A percentile compares a stretch with the other conserved stretches of the same genome.
Conservation (phyloP, 1,140 invertebrate genomes). For the Thalassaphorura encarpata region DNA sequence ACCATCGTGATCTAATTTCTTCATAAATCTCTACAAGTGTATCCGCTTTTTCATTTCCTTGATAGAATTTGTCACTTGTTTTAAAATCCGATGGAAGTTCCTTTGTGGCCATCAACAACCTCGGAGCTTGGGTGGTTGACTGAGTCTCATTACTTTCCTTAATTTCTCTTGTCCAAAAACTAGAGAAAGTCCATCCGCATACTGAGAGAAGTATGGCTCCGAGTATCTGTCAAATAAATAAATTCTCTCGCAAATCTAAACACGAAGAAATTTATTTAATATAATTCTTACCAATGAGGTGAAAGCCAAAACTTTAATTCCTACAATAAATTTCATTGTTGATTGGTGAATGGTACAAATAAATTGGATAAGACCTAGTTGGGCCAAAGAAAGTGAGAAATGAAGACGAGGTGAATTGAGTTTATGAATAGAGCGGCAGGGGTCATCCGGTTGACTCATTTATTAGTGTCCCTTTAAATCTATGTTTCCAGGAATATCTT, state of each 20-base stretch:
- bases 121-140: neutral
- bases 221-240: slow-evolving; percentile 5
- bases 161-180: neutral
- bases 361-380: too few relatives aligned
- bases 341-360: too few relatives aligned
- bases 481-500: too few relatives aligned
- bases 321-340: slow-evolving; percentile 11
- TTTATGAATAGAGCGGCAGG: too few relatives aligned
- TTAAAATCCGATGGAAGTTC: neutral
- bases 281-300: slow-evolving; percentile 7
- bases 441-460: too few relatives aligned
- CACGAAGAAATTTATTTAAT: neutral
- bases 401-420: too few relatives aligned
- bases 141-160: neutral
- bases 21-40: neutral
- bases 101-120: neutral
- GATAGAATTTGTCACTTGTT: neutral
- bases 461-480: too few relatives aligned
- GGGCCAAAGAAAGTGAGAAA: too few relatives aligned
- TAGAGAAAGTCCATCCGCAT: slow-evolving; percentile 2
- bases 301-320: slow-evolving; percentile 7
- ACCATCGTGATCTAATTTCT: neutral
- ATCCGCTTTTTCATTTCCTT: slow-evolving; percentile 3
- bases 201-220: slow-evolving; percentile 3
- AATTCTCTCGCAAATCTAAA: neutral